phyloP scores from a whole-genome alignment of 2,888 invertebrate species.

The Theretra japonica region DNA sequence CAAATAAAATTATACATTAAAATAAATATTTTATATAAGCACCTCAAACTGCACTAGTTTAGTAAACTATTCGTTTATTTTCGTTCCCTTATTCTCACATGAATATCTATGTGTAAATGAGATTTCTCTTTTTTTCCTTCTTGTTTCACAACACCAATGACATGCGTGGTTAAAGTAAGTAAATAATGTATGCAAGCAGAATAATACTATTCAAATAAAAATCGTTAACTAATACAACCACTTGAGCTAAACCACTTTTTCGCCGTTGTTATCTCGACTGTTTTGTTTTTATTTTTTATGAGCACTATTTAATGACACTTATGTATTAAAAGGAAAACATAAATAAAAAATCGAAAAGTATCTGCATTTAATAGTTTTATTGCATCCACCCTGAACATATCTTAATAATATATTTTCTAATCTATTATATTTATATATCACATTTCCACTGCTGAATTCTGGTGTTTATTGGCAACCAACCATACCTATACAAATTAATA shows the following conservation, averaged over 20 bases:
- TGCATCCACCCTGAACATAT: background rate
- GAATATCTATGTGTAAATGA: background rate
- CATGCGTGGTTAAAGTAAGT: background rate
- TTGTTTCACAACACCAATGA: background rate
- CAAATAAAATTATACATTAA: conserved; percentile 54
- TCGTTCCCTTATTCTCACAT: background rate
- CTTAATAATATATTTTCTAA: background rate
- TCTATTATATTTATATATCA: conserved; percentile 1
- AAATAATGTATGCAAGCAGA: background rate
- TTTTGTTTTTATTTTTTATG: background rate
- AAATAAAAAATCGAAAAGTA: background rate
- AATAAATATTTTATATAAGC: background rate
- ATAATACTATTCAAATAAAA: background rate
- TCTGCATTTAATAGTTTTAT: background rate
- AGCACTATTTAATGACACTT: conserved; percentile 12
- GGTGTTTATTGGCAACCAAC: background rate
- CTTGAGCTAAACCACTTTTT: background rate
- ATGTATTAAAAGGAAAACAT: background rate
- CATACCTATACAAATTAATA: no score
- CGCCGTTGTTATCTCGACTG: background rate
- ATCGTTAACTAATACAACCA: background rate
- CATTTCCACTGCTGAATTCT: background rate
- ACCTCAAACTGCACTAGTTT: background rate
- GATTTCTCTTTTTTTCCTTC: background rate
- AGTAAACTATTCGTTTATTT: conserved; percentile 4